These are phyloP conservation scores for Saccostrea echinata DNA, from an alignment of 1,140 invertebrate genomes.

Conservation along the genomic window DNA sequence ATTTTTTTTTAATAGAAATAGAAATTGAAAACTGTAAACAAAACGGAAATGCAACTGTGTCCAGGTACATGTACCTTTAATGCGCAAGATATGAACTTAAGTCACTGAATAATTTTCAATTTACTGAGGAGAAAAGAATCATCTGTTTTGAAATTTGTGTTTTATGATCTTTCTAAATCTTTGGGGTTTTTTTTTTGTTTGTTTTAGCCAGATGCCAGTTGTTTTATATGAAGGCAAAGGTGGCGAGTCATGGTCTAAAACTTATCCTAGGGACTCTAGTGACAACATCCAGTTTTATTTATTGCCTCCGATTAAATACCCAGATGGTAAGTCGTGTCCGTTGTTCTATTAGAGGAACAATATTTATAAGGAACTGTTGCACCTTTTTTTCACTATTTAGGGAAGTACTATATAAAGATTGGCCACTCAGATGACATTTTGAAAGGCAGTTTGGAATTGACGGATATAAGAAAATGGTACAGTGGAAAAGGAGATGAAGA, in stretches of 20 bases:
- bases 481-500: slow-evolving; percentile 18
- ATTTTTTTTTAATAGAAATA: no score
- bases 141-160: no score
- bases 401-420: slow-evolving; percentile 61
- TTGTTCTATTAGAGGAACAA: no score
- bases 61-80: no score
- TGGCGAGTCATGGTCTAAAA: slow-evolving; percentile 15
- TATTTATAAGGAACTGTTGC: background rate
- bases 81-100: no score
- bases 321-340: slow-evolving; percentile 51
- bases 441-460: background rate
- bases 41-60: no score
- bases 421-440: slow-evolving; percentile 38
- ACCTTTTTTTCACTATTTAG: slow-evolving; percentile 35
- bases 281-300: slow-evolving; percentile 41
- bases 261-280: background rate
- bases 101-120: no score
- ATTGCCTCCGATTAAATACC: slow-evolving; percentile 57
- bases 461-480: slow-evolving; percentile 53
- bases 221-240: slow-evolving; percentile 50
- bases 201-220: slow-evolving; percentile 54
- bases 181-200: no score
- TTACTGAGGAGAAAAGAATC: no score
- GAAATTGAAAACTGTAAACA: no score
- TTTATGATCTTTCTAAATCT: no score